Percentiles rank a stretch among this genome's conserved stretches.
These are phyloP conservation scores for Mylabris phalerata DNA, from an alignment of 1,140 invertebrate species.

Conservation along the genomic window DNA sequence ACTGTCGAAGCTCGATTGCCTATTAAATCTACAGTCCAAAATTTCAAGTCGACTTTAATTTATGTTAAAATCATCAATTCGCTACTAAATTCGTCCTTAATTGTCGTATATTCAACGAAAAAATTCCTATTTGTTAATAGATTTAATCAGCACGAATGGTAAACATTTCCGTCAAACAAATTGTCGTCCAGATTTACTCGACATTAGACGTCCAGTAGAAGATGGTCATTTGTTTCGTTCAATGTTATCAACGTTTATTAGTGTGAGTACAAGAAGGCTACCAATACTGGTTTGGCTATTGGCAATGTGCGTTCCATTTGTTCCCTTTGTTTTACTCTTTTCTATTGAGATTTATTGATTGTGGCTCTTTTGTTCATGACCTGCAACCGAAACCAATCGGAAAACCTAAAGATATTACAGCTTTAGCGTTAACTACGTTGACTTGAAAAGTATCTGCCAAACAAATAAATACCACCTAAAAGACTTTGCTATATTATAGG, in stretches of 20 bases:
- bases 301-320: slow-evolving; percentile 6
- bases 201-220: slow-evolving; percentile 8
- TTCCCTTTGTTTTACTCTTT: slow-evolving; percentile 18
- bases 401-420: slow-evolving; percentile 17
- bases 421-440: slow-evolving; percentile 15
- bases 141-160: slow-evolving; percentile 15
- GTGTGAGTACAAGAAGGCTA: slow-evolving; percentile 12
- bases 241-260: slow-evolving; percentile 17
- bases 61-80: too few relatives aligned
- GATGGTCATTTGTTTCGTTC: slow-evolving; percentile 22
- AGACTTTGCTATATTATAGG: too few relatives aligned
- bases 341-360: slow-evolving; percentile 22
- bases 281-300: slow-evolving; percentile 4
- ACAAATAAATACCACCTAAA: too few relatives aligned
- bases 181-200: slow-evolving; percentile 18
- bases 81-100: too few relatives aligned
- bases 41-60: too few relatives aligned
- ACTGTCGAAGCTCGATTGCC: too few relatives aligned
- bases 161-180: slow-evolving; percentile 8
- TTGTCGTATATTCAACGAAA: too few relatives aligned
- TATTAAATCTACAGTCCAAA: too few relatives aligned
- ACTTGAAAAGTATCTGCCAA: slow-evolving; percentile 13
- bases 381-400: slow-evolving; percentile 19
- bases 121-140: background rate
- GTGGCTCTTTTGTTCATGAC: slow-evolving; percentile 21